These are phyloP conservation scores for Ecliptopera silaceata DNA, from an alignment of 2,888 invertebrate genomes.

Conservation along the genomic window DNA sequence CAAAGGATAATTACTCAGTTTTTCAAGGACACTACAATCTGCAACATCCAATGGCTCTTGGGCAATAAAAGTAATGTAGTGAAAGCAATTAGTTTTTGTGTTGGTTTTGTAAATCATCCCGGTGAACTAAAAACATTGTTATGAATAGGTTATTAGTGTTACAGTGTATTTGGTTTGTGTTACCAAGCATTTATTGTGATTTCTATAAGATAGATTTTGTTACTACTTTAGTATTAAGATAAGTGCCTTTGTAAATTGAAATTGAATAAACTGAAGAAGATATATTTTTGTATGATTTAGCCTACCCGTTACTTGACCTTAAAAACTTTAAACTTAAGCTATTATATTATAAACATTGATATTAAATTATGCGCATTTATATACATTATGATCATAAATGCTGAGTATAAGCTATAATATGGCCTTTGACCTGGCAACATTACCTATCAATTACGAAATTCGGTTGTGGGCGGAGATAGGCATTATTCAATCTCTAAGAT, in stretches of 20 bases:
- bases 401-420: slow-evolving; percentile 5
- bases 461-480: slow-evolving; percentile 36
- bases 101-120: slow-evolving; percentile 10
- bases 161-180: slow-evolving; percentile 48
- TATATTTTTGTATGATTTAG: neutral
- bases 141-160: neutral
- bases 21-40: slow-evolving; percentile 79
- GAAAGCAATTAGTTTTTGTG: neutral
- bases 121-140: slow-evolving; percentile 13
- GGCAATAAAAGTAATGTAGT: slow-evolving; percentile 56
- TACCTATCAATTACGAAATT: slow-evolving; percentile 35
- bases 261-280: slow-evolving; percentile 20
- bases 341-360: neutral
- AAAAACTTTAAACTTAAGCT: neutral
- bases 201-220: slow-evolving; percentile 41
- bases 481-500: slow-evolving; percentile 44
- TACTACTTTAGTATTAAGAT: slow-evolving; percentile 28
- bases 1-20: slow-evolving; percentile 75
- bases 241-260: slow-evolving; percentile 34
- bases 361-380: neutral
- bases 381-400: slow-evolving; percentile 11
- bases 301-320: neutral
- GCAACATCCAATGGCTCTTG: slow-evolving; percentile 74
- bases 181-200: slow-evolving; percentile 61
- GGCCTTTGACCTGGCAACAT: slow-evolving; percentile 34